Conservation (phyloP, 64 coral and sea anemone species). For the Actinia equina region DNA sequence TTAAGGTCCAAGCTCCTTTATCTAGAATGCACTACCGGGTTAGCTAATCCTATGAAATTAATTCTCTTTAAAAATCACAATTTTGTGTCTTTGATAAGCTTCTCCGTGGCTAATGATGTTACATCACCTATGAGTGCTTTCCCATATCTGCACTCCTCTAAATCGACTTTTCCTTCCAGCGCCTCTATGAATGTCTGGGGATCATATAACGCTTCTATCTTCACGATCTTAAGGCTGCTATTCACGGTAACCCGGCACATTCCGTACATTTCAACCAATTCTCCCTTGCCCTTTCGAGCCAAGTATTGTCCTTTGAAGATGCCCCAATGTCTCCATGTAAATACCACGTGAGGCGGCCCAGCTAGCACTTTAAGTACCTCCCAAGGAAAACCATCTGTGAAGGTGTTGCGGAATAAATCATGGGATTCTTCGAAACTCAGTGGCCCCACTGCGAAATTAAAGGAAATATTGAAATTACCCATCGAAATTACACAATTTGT, state of each 20-base stretch:
- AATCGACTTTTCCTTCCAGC: slow-evolving; percentile 8
- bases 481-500: too few species aligned
- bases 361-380: slow-evolving; percentile 76
- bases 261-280: slow-evolving; percentile 18
- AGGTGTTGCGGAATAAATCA: slow-evolving; percentile 57
- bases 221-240: neutral
- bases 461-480: too few species aligned
- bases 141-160: neutral
- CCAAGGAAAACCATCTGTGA: slow-evolving; percentile 84
- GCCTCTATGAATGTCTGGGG: neutral
- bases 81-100: neutral
- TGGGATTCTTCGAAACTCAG: slow-evolving; percentile 57
- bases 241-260: neutral
- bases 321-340: slow-evolving; percentile 26
- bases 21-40: too few species aligned
- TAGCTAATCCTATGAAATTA: too few species aligned
- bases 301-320: neutral
- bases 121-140: neutral
- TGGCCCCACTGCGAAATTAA: neutral
- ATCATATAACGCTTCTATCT: slow-evolving; percentile 24
- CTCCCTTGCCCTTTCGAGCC: slow-evolving; percentile 20
- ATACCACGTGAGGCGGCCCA: slow-evolving; percentile 23
- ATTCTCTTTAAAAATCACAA: too few species aligned
- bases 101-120: neutral
- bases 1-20: too few species aligned